These are phyloP conservation scores for Augochlora pura DNA, from an alignment of 1,140 invertebrate species.

Conservation along the genomic window DNA sequence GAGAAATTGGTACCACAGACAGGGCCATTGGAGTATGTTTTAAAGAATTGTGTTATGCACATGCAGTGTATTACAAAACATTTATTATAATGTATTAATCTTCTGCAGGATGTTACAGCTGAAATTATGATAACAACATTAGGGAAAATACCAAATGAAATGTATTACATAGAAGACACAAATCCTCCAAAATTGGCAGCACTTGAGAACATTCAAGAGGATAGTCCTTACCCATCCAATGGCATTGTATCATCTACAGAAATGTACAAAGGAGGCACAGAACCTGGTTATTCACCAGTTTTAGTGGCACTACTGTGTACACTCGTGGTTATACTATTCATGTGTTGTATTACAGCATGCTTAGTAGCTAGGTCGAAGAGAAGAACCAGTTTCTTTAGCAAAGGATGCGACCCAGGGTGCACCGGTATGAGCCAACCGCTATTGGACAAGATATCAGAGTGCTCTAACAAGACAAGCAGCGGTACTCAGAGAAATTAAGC, in stretches of 20 bases:
- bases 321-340: slow-evolving; percentile 60
- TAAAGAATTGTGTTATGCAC: not conserved
- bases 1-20: slow-evolving; percentile 60
- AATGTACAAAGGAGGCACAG: not conserved
- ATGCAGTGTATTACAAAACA: not conserved
- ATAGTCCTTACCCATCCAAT: not conserved
- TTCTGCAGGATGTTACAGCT: slow-evolving; percentile 57
- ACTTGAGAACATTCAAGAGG: not conserved
- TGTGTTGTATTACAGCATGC: slow-evolving; percentile 68
- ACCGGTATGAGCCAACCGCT: slow-evolving; percentile 67
- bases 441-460: slow-evolving; percentile 62
- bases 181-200: not conserved
- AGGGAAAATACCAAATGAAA: slow-evolving; percentile 63
- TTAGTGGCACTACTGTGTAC: slow-evolving; percentile 58
- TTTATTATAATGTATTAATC: slow-evolving; percentile 1
- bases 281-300: slow-evolving; percentile 39
- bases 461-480: slow-evolving; percentile 39
- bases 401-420: slow-evolving; percentile 68
- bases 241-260: slow-evolving; percentile 20
- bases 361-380: slow-evolving; percentile 65
- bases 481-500: slow-evolving; percentile 28
- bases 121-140: slow-evolving; percentile 68
- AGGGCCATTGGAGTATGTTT: slow-evolving; percentile 56
- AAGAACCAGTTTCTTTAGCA: slow-evolving; percentile 59
- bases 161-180: slow-evolving; percentile 66